Percentiles rank a stretch among this genome's conserved stretches.
phyloP scores from a whole-genome alignment of 2,797 vertebrate species.

The Poeciliopsis paucimaculata region DNA sequence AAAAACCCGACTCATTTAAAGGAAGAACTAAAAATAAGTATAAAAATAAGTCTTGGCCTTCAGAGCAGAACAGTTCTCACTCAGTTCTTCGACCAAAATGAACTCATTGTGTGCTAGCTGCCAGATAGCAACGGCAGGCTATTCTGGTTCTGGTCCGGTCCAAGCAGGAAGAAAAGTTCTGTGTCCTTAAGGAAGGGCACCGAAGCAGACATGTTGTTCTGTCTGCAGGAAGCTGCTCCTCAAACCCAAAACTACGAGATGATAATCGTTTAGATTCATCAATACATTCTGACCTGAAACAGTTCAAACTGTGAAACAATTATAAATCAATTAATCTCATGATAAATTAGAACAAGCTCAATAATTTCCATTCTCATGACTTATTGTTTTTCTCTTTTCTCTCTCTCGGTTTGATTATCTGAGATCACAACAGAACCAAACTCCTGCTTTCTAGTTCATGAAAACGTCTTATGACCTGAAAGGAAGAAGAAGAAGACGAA shows the following conservation, averaged over 20 bases:
- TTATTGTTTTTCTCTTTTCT: not conserved
- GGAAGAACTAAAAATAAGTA: not conserved
- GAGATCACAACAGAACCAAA: no score
- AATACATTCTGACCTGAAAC: no score
- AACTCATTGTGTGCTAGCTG: constrained; percentile 59
- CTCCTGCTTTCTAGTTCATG: not conserved
- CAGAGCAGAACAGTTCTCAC: constrained; percentile 4
- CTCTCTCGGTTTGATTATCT: no score
- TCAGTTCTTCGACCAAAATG: constrained; percentile 31
- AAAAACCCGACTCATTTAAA: not conserved
- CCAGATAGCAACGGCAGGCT: constrained; percentile 52
- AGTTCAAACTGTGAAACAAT: not conserved
- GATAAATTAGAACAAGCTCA: not conserved
- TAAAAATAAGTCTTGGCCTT: constrained; percentile 14
- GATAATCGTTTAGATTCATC: not conserved
- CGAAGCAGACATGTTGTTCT: constrained; percentile 51
- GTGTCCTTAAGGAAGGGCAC: constrained; percentile 36
- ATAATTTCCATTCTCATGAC: not conserved
- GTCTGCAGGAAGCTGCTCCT: constrained; percentile 33
- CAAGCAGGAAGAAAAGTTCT: constrained; percentile 25
- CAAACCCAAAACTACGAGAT: not conserved
- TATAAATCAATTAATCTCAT: not conserved
- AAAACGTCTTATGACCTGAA: not conserved
- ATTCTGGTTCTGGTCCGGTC: constrained; percentile 45
- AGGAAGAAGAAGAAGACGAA: not conserved